phyloP scores from a whole-genome alignment of 2,113 vertebrate species.

The Megalops atlanticus region DNA sequence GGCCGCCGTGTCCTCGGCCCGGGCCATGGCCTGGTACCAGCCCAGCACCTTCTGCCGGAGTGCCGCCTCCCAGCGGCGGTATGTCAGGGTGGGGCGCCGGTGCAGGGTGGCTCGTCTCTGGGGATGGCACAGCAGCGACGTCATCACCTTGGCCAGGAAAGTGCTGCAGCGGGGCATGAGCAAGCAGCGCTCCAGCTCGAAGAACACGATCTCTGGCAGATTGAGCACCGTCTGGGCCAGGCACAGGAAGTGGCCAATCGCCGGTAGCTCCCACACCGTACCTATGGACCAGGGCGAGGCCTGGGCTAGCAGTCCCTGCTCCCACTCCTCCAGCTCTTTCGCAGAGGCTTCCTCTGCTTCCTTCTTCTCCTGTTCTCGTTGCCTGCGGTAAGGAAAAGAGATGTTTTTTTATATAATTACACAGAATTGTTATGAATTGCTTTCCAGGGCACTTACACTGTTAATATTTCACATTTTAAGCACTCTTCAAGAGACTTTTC shows the following conservation, averaged over 20 bases:
- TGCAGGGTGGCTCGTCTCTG: conserved; percentile 84
- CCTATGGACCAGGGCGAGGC: conserved; percentile 82
- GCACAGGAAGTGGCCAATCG: conserved; percentile 96
- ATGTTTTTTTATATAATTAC: too few species aligned
- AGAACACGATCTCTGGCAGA: conserved; percentile 96
- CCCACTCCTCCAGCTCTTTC: conserved; percentile 96
- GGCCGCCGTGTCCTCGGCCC: conserved; percentile 76
- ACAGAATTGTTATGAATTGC: too few species aligned
- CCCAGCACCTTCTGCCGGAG: conserved; percentile 84
- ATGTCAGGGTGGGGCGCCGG: conserved; percentile 85
- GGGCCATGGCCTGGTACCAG: conserved; percentile 85
- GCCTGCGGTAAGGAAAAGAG: conserved; percentile 63
- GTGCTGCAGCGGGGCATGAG: conserved; percentile 93
- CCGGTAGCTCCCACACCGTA: conserved; percentile 95
- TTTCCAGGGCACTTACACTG: too few species aligned
- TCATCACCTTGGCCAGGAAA: conserved; percentile 95
- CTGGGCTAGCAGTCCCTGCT: conserved; percentile 81
- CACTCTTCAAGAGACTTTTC: too few species aligned
- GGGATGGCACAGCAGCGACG: conserved; percentile 86
- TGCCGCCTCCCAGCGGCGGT: conserved; percentile 89
- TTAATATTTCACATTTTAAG: too few species aligned
- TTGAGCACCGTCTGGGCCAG: conserved; percentile 92
- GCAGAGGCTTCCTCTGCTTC: conserved; percentile 92
- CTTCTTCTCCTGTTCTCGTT: conserved; percentile 91
- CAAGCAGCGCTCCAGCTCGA: conserved; percentile 93